Evolutionary conservation across 2,888 invertebrate species (phyloP).

Genomic region (Coleophora flavipennella): DNA sequence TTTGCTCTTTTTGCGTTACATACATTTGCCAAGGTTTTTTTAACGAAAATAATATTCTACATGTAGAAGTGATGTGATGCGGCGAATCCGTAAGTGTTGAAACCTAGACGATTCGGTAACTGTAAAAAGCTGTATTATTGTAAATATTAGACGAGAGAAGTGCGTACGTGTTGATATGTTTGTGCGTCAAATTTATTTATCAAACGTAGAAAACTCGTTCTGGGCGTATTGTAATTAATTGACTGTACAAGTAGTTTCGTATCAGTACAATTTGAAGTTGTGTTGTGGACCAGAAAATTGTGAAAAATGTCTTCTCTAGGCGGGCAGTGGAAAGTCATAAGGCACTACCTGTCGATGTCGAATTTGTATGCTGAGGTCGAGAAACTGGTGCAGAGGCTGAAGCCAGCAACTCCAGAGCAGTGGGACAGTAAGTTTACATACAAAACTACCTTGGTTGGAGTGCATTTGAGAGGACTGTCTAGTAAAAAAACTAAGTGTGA

Average conservation of each 20-base stretch:
- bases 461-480: too few species aligned
- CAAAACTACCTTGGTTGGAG: too few species aligned
- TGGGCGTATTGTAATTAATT: neutral
- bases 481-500: too few species aligned
- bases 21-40: conserved; percentile 25
- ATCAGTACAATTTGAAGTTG: neutral
- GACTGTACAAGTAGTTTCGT: neutral
- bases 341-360: conserved; percentile 50
- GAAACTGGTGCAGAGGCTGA: conserved; percentile 48
- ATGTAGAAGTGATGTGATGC: conserved; percentile 5
- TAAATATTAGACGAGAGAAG: conserved; percentile 5
- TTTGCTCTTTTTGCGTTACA: conserved; percentile 26
- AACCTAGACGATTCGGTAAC: neutral
- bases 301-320: conserved; percentile 54
- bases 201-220: neutral
- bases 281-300: neutral
- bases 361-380: conserved; percentile 53
- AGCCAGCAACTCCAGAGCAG: conserved; percentile 47
- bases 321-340: conserved; percentile 56
- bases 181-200: conserved; percentile 4
- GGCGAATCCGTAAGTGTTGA: conserved; percentile 8
- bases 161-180: conserved; percentile 15
- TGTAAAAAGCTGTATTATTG: conserved; percentile 9
- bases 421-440: conserved; percentile 51
- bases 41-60: conserved; percentile 10